These are phyloP conservation scores for Triplophysa bombifrons DNA, from an alignment of 2,797 vertebrate species.

Conservation along the genomic window DNA sequence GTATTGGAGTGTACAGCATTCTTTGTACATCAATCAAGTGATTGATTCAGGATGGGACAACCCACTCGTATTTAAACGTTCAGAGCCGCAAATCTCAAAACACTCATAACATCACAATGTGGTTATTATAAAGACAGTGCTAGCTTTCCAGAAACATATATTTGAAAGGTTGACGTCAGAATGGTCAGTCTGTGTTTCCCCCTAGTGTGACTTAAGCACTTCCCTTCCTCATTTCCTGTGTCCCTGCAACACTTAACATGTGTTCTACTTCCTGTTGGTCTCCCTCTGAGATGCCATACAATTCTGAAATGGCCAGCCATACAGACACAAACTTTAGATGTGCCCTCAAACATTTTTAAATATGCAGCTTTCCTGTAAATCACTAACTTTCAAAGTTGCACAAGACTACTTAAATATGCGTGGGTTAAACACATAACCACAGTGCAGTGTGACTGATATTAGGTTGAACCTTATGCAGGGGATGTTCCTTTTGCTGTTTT, in stretches of 20 bases:
- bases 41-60: not conserved
- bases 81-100: not conserved
- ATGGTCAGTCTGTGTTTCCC: slow-evolving; percentile 54
- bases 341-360: not conserved
- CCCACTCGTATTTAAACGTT: not conserved
- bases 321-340: not conserved
- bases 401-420: not conserved
- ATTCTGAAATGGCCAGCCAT: not conserved
- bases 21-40: not conserved
- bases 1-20: slow-evolving; percentile 1
- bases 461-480: not conserved
- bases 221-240: slow-evolving; percentile 77
- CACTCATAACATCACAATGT: slow-evolving; percentile 11
- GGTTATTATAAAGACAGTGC: slow-evolving; percentile 6
- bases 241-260: slow-evolving; percentile 64
- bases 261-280: slow-evolving; percentile 69
- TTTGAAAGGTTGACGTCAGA: slow-evolving; percentile 56
- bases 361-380: not conserved
- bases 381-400: not conserved
- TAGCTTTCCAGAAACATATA: slow-evolving; percentile 41
- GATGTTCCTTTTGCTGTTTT: not conserved
- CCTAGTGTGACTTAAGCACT: slow-evolving; percentile 64
- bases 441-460: not conserved
- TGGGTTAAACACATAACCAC: not conserved
- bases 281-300: slow-evolving; percentile 42